Conservation (phyloP, 1,140 invertebrate species). For the Leptonema lineaticorne region DNA sequence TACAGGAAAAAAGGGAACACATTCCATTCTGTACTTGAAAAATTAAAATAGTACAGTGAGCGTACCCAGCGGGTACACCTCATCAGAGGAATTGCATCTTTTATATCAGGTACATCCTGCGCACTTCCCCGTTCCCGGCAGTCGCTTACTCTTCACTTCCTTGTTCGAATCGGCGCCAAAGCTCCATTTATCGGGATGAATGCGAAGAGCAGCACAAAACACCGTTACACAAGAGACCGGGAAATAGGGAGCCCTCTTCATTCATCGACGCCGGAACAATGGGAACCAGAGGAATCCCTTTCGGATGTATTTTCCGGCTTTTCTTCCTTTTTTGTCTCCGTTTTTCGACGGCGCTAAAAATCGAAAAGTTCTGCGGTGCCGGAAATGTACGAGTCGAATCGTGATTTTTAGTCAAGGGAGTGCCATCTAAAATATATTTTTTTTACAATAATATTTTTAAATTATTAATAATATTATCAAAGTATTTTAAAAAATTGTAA, state of each 20-base stretch:
- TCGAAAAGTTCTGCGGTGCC: too few species aligned
- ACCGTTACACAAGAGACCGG: constrained; percentile 6
- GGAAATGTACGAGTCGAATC: too few species aligned
- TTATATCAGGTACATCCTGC: constrained; percentile 15
- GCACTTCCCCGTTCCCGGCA: not conserved
- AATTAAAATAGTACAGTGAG: not conserved
- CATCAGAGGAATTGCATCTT: constrained; percentile 16
- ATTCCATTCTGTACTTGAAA: too few species aligned
- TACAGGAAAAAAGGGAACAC: too few species aligned
- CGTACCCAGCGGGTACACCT: not conserved
- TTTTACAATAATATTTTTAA: too few species aligned
- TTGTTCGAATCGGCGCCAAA: constrained; percentile 20
- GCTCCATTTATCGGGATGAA: constrained; percentile 20
- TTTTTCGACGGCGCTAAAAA: not conserved
- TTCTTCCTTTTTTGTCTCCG: not conserved
- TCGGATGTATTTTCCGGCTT: not conserved
- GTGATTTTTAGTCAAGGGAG: too few species aligned
- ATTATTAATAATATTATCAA: too few species aligned
- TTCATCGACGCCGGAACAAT: constrained; percentile 27
- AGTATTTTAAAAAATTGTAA: too few species aligned
- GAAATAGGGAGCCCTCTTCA: not conserved
- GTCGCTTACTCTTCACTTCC: constrained; percentile 25
- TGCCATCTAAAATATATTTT: too few species aligned
- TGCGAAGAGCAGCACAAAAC: constrained; percentile 27
- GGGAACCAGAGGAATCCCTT: not conserved